Base-by-base conservation (phyloP, 1,140 invertebrate genomes). In the Batillaria attramentaria region DNA sequence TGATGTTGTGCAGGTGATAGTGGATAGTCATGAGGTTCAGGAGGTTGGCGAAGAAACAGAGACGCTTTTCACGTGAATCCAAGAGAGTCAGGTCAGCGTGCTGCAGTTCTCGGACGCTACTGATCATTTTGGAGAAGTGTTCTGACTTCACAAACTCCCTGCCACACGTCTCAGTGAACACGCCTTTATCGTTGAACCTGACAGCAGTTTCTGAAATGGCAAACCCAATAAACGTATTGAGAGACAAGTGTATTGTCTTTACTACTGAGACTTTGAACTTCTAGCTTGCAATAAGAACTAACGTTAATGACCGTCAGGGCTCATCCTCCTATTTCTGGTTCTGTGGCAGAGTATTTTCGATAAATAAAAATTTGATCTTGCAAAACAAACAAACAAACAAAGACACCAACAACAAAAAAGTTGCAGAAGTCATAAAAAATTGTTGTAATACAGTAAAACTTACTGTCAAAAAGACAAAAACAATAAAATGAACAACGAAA, bases 31-130 rank as follows among this genome's bases (percentile, higher is more conserved):
- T 86, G 43, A 91, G 75, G 74, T 89, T 90, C 46, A 84, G 84
- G 20, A 90, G 80, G 80, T 91, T 91, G 50, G 84, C 83, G 80
- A 84, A 88, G 83, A 91, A 91, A 75, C 89, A 88, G 24, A 85
- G 73, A 42, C 84, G 86, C 46, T 89, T 81, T 16, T 87, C 78
- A 68, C 80, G 78, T 16, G 80, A 77, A 35, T 80, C 77, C 10
- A 88, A 77, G 41, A 72, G 68, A 35, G 80, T 76, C 3, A 91
- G 80, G 76, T 90, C 88, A 28, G 84, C 76, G 54, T 80, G 33
- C 77, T 87, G 79, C 37, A 91, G 79, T 8, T 79, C 70, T 39
- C 79, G 46, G 5, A 83, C 81, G 37, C 66, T 77, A 35, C 46
- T 70, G 33, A 89, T 75, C 50, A 88, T 81, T 28, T 85, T 82